Evolutionary conservation across 2,797 vertebrate species (phyloP).

Genomic region (Hybognathus amarus): DNA sequence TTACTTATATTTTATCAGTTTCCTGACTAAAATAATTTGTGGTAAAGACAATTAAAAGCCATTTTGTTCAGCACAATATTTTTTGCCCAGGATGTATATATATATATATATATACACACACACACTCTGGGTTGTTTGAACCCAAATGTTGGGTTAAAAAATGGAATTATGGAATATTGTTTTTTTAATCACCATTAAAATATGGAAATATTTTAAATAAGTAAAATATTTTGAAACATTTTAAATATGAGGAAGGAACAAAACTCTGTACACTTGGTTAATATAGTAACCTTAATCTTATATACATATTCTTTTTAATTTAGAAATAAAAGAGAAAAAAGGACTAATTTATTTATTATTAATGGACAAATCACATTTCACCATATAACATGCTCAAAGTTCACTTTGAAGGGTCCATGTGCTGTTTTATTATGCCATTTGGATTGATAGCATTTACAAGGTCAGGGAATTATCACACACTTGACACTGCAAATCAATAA

Average conservation of each 20-base stretch:
- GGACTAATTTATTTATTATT: background rate
- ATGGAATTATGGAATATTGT: too few relatives aligned
- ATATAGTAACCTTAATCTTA: background rate
- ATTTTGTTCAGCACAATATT: too few relatives aligned
- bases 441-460: conserved; percentile 12
- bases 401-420: background rate
- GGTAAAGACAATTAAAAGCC: too few relatives aligned
- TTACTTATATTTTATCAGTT: too few relatives aligned
- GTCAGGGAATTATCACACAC: background rate
- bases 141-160: too few relatives aligned
- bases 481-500: conserved; percentile 6
- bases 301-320: background rate
- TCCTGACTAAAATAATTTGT: too few relatives aligned
- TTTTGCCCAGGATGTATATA: too few relatives aligned
- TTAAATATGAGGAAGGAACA: background rate
- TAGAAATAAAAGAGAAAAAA: background rate
- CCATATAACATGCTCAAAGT: conserved; percentile 31
- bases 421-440: conserved; percentile 16
- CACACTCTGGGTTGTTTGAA: too few relatives aligned
- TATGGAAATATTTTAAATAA: background rate
- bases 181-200: background rate
- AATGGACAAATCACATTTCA: background rate
- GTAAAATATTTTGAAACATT: background rate
- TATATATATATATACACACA: too few relatives aligned
- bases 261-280: background rate